phyloP scores from a whole-genome alignment of 2,888 invertebrate species.

The Tenthredo mesomela region DNA sequence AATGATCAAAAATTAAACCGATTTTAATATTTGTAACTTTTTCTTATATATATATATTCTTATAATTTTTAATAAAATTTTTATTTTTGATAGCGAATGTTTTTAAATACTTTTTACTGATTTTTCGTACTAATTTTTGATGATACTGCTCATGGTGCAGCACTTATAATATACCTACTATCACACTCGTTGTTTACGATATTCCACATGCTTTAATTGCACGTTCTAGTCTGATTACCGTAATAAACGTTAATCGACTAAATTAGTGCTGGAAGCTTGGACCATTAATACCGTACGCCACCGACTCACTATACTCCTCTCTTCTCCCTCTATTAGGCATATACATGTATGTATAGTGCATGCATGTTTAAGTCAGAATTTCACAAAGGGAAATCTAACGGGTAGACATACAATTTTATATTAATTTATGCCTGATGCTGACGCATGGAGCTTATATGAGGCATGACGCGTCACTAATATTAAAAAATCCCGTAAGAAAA shows the following conservation, averaged over 20 bases:
- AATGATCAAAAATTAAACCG: no score
- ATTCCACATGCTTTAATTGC: constrained; percentile 46
- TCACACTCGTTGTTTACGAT: constrained; percentile 31
- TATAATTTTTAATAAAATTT: no score
- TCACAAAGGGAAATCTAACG: not conserved
- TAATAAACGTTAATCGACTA: constrained; percentile 48
- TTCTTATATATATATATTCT: no score
- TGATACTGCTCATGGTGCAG: not conserved
- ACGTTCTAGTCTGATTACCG: constrained; percentile 48
- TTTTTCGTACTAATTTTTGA: not conserved
- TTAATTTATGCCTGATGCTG: not conserved
- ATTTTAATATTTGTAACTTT: no score
- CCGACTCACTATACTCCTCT: not conserved
- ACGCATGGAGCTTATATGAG: not conserved
- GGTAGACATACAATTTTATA: not conserved
- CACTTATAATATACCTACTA: not conserved
- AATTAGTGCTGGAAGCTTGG: constrained; percentile 48
- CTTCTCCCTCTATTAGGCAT: not conserved
- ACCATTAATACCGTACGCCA: constrained; percentile 38
- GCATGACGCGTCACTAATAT: no score
- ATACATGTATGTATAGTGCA: not conserved
- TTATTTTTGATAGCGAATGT: not conserved
- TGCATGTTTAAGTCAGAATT: not conserved
- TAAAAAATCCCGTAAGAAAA: no score
- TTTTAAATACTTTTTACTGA: not conserved